Base-by-base conservation (phyloP, 2,113 vertebrate genomes). In the Procavia capensis region DNA sequence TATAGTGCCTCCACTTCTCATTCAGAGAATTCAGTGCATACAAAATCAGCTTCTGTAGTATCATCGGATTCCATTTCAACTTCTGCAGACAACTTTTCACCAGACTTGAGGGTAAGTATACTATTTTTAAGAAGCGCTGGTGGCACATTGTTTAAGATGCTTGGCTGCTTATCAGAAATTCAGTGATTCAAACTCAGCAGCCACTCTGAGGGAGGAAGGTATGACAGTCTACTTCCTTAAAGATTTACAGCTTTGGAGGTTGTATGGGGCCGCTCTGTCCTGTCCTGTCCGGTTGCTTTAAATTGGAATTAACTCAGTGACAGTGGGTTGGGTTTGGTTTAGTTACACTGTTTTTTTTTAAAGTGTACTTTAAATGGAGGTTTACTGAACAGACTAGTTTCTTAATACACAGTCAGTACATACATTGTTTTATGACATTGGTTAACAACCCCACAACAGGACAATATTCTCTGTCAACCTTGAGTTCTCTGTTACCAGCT, bases 1-100 rank as follows among this genome's bases (percentile, higher is more conserved):
- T 91, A 14, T 84, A 99, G 99, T 11, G 98, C 98, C 68, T 99
- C 99, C 85, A 99, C 99, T 13, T 99, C 99, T 36, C 99, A 99
- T 43, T 99, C 99, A 1, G 99, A 99, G 97, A 99, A 99, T 16
- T 99, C 99, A 17, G 97, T 98, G 88, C 99, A 98, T 82, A 98
- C 98, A 92, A 99, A 99, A 92, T 98, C 99, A 19, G 98, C 97
- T 66, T 99, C 99, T 36, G 98, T 97, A 22, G 27, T 99, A 91
- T 99, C 99, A 0, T 99, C 99, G 0, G 99, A 99, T 95, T 99
- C 99, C 0, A 97, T 99, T 96, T 98, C 99, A 86, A 99, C 99
- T 13, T 99, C 99, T 31, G 97, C 99, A 83, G 99, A 99, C 75
- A 98, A 98, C 97, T 98, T 99, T 96, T 99, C 99, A 95, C 99